Base-by-base conservation (phyloP, 2,113 vertebrate genomes). In the Tichodroma muraria region DNA sequence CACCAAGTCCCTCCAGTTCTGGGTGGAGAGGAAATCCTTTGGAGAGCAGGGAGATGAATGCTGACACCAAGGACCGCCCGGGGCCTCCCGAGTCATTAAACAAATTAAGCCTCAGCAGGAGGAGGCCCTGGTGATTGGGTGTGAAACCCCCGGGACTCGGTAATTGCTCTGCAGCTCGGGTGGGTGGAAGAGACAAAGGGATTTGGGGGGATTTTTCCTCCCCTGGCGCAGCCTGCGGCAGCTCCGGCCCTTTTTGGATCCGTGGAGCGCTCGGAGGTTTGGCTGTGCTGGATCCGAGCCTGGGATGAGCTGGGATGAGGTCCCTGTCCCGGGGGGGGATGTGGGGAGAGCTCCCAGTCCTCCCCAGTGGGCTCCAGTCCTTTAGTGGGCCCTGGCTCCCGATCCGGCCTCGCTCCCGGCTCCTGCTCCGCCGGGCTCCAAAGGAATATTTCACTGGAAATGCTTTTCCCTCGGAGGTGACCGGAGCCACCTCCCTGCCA, bases 71-170 rank as follows among this genome's bases (percentile, higher is more conserved):
- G 52, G 65, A 57, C 11, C 88, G 77, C 76, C n/a, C 2, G 4
- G 70, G 90, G 90, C 78, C 79, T 96, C 84, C 40, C 19, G 13
- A 66, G 70, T 93, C 81, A 94, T 96, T 88, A 95, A 92, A 66
- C 49, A 56, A 95, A 97, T 95, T 50, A 93, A 95, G 15, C 24
- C 82, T 89, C 13, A 42, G 90, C 89, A 27, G 28, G 13, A 66
- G 88, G 91, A 82, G 92, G 88, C 84, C 78, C 86, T 71, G 60
- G 71, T 76, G 95, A 77, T 28, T 45, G 84, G 92, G 68, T 81
- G 89, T 88, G 95, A 96, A 85, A 69, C 59, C 93, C 88, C 76
- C 9, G 17, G 30, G 90, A 57, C 44, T 53, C 50, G 0, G 69
- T n/a, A 66, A 94, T 91, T 75, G 89, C 90, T 40, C 19, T 35